phyloP scores from a whole-genome alignment of 53 echinoderm and acorn worm species.

The Paelopatides confundens region DNA sequence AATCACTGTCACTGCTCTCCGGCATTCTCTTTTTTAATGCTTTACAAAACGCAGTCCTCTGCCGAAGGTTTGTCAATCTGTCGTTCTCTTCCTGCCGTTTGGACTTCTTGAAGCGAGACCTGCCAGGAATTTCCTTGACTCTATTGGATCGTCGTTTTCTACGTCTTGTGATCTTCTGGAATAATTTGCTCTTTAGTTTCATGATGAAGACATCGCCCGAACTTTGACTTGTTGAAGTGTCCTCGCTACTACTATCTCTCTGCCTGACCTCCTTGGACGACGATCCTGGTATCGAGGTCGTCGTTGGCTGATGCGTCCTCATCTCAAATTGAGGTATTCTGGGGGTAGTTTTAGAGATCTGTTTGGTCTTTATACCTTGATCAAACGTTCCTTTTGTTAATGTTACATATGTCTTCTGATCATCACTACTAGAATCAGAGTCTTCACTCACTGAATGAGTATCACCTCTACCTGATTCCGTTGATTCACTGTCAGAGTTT shows the following conservation, averaged over 20 bases:
- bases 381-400: background rate
- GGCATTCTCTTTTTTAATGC: slow-evolving; percentile 62
- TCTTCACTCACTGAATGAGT: slow-evolving; percentile 3
- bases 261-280: background rate
- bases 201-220: slow-evolving; percentile 70
- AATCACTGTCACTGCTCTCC: slow-evolving; percentile 42
- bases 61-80: slow-evolving; percentile 52
- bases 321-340: background rate
- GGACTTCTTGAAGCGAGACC: slow-evolving; percentile 3
- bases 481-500: slow-evolving; percentile 52
- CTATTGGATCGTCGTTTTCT: slow-evolving; percentile 52
- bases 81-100: slow-evolving; percentile 61
- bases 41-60: slow-evolving; percentile 64
- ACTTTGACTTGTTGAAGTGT: slow-evolving; percentile 58
- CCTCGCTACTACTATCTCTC: slow-evolving; percentile 41
- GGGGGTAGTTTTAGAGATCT: background rate
- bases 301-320: background rate
- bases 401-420: slow-evolving; percentile 25
- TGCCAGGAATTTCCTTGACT: slow-evolving; percentile 5
- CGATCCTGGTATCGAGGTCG: background rate
- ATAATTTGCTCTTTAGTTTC: slow-evolving; percentile 60
- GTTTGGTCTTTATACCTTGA: background rate
- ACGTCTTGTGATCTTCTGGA: slow-evolving; percentile 55
- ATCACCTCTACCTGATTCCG: background rate
- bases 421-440: slow-evolving; percentile 33